phyloP scores from a whole-genome alignment of 2,888 invertebrate species.

The Meganola albula region DNA sequence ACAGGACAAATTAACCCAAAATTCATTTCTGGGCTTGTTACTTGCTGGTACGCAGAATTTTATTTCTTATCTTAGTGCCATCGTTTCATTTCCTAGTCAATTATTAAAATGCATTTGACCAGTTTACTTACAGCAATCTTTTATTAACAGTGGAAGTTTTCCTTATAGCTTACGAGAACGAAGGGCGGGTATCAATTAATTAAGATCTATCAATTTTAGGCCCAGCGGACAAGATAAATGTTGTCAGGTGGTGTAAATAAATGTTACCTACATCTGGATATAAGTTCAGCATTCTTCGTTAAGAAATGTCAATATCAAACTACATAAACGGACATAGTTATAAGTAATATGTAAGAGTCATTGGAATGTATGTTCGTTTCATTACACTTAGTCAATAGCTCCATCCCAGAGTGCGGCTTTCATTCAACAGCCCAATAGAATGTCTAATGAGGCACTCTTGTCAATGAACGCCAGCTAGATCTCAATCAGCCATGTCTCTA shows the following conservation, averaged over 20 bases:
- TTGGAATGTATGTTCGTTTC: constrained; percentile 34
- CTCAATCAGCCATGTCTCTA: constrained; percentile 38
- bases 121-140: constrained; percentile 34
- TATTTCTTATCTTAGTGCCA: constrained; percentile 20
- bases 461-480: constrained; percentile 45
- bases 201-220: constrained; percentile 16
- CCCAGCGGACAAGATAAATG: constrained; percentile 14
- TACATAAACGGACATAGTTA: constrained; percentile 27
- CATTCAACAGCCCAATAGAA: constrained; percentile 36
- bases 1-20: constrained; percentile 39
- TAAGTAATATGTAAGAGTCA: constrained; percentile 19
- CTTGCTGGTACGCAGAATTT: constrained; percentile 20
- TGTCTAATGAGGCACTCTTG: constrained; percentile 50
- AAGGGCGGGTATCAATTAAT: constrained; percentile 19
- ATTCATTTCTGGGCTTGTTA: constrained; percentile 35
- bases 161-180: constrained; percentile 26
- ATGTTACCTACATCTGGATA: constrained; percentile 13
- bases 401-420: constrained; percentile 27
- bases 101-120: constrained; percentile 36
- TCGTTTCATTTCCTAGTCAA: constrained; percentile 41
- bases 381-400: constrained; percentile 39
- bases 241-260: constrained; percentile 17
- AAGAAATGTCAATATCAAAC: constrained; percentile 30
- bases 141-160: constrained; percentile 31
- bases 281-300: constrained; percentile 22